Percentiles rank a stretch among this genome's conserved stretches.
phyloP scores from a whole-genome alignment of 1,140 invertebrate species.

The Drosophila pachea region DNA sequence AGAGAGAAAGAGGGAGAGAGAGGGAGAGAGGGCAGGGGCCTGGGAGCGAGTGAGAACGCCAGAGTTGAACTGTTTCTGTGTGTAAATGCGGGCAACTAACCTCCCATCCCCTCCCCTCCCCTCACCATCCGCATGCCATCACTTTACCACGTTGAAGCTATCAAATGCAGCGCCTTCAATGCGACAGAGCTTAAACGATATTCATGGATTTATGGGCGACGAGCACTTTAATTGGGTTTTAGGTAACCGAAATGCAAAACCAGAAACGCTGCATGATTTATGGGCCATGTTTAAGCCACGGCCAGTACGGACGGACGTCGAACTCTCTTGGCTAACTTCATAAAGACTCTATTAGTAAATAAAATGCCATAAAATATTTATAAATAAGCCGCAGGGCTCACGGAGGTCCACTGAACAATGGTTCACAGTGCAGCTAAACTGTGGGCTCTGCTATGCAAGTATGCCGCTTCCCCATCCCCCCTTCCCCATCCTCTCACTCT shows the following conservation, averaged over 20 bases:
- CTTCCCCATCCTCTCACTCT: neutral
- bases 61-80: slow-evolving; percentile 13
- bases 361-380: slow-evolving; percentile 37
- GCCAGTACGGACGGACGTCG: neutral
- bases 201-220: slow-evolving; percentile 36
- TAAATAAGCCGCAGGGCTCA: slow-evolving; percentile 25
- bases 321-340: slow-evolving; percentile 31
- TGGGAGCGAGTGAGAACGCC: neutral
- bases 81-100: slow-evolving; percentile 20
- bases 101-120: too few relatives aligned
- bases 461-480: neutral
- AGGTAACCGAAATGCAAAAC: slow-evolving; percentile 8
- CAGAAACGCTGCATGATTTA: slow-evolving; percentile 27
- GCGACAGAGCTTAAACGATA: slow-evolving; percentile 25
- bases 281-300: slow-evolving; percentile 10
- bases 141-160: slow-evolving; percentile 1
- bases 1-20: neutral
- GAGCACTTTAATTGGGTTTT: slow-evolving; percentile 39
- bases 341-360: slow-evolving; percentile 49
- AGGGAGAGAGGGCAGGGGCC: neutral
- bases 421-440: slow-evolving; percentile 22
- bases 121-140: too few relatives aligned
- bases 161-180: slow-evolving; percentile 19
- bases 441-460: neutral
- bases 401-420: slow-evolving; percentile 2